These are phyloP conservation scores for Tipula lateralis DNA, from an alignment of 2,888 invertebrate species.

Conservation along the genomic window DNA sequence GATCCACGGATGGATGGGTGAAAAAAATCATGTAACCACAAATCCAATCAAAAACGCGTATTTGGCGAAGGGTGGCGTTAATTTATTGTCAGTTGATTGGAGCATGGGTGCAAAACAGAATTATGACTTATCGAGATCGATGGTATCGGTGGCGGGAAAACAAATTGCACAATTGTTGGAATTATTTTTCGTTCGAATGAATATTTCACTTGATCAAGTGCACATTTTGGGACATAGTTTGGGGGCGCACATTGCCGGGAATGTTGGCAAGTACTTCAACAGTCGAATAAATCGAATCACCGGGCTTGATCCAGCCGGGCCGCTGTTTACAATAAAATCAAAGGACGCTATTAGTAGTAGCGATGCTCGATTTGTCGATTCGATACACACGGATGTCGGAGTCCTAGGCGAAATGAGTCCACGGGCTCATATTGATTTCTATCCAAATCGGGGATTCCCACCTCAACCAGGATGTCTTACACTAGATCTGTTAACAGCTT, in stretches of 20 bases:
- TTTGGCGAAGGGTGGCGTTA: conserved; percentile 40
- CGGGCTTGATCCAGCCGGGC: conserved; percentile 48
- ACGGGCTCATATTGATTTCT: conserved; percentile 46
- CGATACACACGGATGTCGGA: conserved; percentile 46
- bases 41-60: conserved; percentile 39
- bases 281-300: conserved; percentile 40
- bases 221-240: conserved; percentile 47
- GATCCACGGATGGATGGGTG: conserved; percentile 45
- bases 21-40: conserved; percentile 39
- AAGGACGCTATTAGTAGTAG: conserved; percentile 41
- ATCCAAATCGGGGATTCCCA: conserved; percentile 44
- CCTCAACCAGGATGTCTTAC: conserved; percentile 45
- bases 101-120: conserved; percentile 41
- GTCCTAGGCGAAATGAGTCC: conserved; percentile 43
- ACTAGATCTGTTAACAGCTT: conserved; percentile 40
- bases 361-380: conserved; percentile 45
- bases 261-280: conserved; percentile 44
- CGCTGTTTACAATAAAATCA: conserved; percentile 42
- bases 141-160: conserved; percentile 39
- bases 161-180: conserved; percentile 40
- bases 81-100: conserved; percentile 46
- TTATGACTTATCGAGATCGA: conserved; percentile 41
- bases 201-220: conserved; percentile 34
- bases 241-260: conserved; percentile 46
- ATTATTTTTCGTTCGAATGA: conserved; percentile 38